A percentile compares a stretch with the other conserved stretches of the same genome.
Evolutionary conservation across 2,888 invertebrate genomes (phyloP).

Genomic region (Campaea margaritaria): DNA sequence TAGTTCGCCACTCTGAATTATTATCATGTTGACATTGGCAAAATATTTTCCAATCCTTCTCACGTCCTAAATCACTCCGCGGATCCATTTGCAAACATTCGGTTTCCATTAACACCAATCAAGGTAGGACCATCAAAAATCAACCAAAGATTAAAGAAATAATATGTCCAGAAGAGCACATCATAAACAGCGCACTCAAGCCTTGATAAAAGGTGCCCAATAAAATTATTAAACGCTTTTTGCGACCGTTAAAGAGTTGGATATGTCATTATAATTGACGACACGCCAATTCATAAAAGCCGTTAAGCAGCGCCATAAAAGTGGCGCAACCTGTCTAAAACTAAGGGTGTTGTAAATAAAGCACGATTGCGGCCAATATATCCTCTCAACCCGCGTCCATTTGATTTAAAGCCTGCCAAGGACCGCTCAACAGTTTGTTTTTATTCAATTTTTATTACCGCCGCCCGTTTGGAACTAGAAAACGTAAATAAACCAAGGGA

Average conservation of each 20-base stretch:
- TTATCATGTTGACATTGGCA: background rate
- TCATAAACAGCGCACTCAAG: constrained; percentile 28
- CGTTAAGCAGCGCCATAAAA: constrained; percentile 56
- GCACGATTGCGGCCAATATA: constrained; percentile 67
- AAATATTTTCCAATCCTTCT: constrained; percentile 17
- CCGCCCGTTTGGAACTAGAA: constrained; percentile 24
- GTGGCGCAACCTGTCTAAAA: constrained; percentile 49
- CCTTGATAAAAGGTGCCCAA: constrained; percentile 28
- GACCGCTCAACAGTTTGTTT: constrained; percentile 37
- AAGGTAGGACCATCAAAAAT: constrained; percentile 40
- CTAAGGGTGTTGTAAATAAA: constrained; percentile 61
- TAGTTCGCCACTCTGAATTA: too few relatives aligned
- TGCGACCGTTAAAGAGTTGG: constrained; percentile 55
- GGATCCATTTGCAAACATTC: constrained; percentile 36
- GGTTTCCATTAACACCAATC: constrained; percentile 40
- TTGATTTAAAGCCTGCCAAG: constrained; percentile 33
- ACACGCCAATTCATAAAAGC: constrained; percentile 58
- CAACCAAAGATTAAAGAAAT: constrained; percentile 38
- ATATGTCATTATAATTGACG: constrained; percentile 63
- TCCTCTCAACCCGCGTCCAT: constrained; percentile 40
- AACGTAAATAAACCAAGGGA: constrained; percentile 25
- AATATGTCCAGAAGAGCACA: constrained; percentile 29
- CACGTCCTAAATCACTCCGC: constrained; percentile 24
- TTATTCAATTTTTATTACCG: constrained; percentile 41
- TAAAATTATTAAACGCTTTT: constrained; percentile 52